Conservation (phyloP, 2,113 vertebrate species). For the Sylvilagus bachmani region DNA sequence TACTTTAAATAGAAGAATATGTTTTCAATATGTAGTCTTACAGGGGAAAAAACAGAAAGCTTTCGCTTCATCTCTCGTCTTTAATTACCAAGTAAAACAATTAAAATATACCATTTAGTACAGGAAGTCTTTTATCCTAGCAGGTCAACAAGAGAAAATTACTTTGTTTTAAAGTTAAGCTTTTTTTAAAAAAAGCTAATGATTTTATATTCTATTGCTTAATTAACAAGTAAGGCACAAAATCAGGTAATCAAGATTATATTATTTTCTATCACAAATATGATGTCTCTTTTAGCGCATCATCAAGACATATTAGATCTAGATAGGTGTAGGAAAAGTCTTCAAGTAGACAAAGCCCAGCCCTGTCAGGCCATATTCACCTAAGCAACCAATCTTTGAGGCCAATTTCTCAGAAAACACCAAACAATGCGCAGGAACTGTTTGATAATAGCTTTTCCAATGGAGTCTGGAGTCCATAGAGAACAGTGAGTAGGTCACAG, state of each 20-base stretch:
- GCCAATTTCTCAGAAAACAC: background rate
- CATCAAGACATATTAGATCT: background rate
- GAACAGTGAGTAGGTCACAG: background rate
- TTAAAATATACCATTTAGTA: slow-evolving; percentile 10
- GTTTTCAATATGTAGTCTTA: background rate
- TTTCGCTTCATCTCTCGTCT: slow-evolving; percentile 6
- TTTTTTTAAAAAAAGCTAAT: slow-evolving; percentile 44
- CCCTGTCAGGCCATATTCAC: background rate
- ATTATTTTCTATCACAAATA: background rate
- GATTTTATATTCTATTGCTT: background rate
- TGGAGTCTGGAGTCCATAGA: background rate
- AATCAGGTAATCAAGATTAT: slow-evolving; percentile 7
- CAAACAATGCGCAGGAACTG: background rate
- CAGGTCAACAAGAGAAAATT: slow-evolving; percentile 10
- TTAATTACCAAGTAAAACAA: slow-evolving; percentile 50
- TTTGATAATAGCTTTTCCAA: background rate
- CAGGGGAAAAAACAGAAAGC: background rate
- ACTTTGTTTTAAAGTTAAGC: background rate
- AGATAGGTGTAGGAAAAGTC: background rate
- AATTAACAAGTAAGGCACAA: background rate
- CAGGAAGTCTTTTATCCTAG: slow-evolving; percentile 22
- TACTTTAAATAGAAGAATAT: background rate
- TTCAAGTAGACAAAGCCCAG: background rate
- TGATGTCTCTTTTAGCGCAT: background rate
- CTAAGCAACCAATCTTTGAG: background rate